Evolutionary conservation across 2,113 vertebrate genomes (phyloP), one percentile per base, ranked within the genome.

Genomic region (Naja naja): DNA sequence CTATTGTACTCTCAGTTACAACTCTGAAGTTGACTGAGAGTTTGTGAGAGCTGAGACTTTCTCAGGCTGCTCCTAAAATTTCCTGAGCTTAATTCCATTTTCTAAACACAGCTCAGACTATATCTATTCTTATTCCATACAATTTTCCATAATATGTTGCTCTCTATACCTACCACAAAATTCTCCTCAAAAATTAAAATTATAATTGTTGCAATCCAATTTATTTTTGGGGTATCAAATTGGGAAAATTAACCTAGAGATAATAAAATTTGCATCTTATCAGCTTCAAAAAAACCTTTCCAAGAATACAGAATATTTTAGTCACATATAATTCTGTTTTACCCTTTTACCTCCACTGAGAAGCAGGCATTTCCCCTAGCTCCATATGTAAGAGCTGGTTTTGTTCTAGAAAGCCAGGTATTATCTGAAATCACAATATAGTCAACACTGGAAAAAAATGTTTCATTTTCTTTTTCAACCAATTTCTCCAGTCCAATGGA

Each of bases 391-490:
- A 98, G 95, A 0, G 97, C 98, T 0, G 98, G 98, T 55, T 96
- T 98, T 91, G 16, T 96, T 5, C 4, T 96, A 95, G 96, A 98
- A 45, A 98, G 92, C 98, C 98, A 98, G 39, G 97, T 85, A 2
- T 98, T 98, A 89, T 98, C 98, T 0, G 97, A 98, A 94, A 98
- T 98, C 23, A 98, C 96, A 4, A 98, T 92, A 90, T 96, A 97
- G 92, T 98, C 97, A 52, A 98, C 97, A 0, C 94, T 91, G 14
- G 97, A 97, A 91, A 98, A 98, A 96, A 98, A 98, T 0, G 14
- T 10, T 3, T 97, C 87, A 0, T 95, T 97, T 90, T 97, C 96
- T 88, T 93, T 95, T 47, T 49, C 43, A 52, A 97, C 92, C 39
- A 98, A 56, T 25, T 97, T 96, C 88, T 97, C 96, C 90, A 98